These are phyloP conservation scores for Sinocyclocheilus maitianheensis DNA, from an alignment of 2,113 vertebrate species.

Conservation along the genomic window DNA sequence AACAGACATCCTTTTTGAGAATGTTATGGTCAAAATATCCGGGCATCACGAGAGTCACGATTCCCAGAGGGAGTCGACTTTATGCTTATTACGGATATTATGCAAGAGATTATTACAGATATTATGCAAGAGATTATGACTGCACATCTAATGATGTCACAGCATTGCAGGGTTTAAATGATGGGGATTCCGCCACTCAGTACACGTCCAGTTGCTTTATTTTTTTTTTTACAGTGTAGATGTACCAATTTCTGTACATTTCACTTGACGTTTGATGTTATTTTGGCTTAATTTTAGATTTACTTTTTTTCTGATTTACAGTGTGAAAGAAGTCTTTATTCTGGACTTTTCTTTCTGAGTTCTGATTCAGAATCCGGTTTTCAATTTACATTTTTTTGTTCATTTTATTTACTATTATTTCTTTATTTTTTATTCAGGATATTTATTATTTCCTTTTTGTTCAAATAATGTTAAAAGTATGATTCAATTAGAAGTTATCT, in stretches of 20 bases:
- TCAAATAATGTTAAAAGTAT: neutral
- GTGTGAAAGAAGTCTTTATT: neutral
- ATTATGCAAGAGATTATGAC: constrained; percentile 25
- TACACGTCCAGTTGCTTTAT: neutral
- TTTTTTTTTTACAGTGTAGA: neutral
- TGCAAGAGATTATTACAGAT: no score
- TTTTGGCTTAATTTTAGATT: neutral
- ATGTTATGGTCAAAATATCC: neutral
- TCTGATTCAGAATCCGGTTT: neutral
- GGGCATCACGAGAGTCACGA: neutral
- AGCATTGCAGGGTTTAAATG: constrained; percentile 10
- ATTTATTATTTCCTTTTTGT: neutral
- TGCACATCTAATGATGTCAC: constrained; percentile 21
- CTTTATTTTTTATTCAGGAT: no score
- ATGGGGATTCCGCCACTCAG: constrained; percentile 22
- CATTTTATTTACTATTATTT: no score
- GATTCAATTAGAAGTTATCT: neutral
- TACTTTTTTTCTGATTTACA: neutral
- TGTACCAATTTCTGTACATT: neutral
- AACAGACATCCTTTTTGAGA: neutral
- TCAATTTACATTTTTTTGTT: neutral
- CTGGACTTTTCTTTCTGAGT: no score
- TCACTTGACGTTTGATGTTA: neutral
- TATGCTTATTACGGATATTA: no score
- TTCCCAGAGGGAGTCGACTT: constrained; percentile 6